phyloP scores from a whole-genome alignment of 2,113 vertebrate species.

The Catharus fuscescens region DNA sequence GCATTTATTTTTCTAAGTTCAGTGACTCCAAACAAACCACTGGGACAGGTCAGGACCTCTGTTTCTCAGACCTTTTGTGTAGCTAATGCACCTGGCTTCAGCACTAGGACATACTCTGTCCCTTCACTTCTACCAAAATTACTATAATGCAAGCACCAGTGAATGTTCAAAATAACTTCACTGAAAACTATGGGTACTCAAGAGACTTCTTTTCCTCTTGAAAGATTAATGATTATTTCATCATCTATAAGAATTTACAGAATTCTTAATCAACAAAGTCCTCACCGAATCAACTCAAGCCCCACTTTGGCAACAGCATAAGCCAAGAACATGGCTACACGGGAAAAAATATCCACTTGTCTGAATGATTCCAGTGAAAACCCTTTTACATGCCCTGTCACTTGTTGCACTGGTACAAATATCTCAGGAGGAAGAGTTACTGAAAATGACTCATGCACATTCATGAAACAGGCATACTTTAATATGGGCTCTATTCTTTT shows the following conservation, averaged over 20 bases:
- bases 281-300: neutral
- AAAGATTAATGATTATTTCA: neutral
- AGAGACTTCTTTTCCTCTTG: neutral
- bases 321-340: neutral
- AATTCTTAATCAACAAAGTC: neutral
- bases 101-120: neutral
- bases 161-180: neutral
- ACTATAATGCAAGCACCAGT: neutral
- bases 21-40: neutral
- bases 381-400: neutral
- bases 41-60: neutral
- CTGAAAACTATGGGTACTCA: neutral
- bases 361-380: neutral
- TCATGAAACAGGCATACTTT: neutral
- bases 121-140: neutral
- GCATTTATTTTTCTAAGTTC: neutral
- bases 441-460: neutral
- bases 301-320: neutral
- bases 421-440: neutral
- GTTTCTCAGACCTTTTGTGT: neutral
- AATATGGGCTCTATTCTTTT: neutral
- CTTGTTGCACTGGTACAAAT: neutral
- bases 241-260: neutral
- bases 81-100: neutral
- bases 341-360: neutral